Evolutionary conservation across 2,797 vertebrate species (phyloP).

Genomic region (Distichodus sexfasciatus): DNA sequence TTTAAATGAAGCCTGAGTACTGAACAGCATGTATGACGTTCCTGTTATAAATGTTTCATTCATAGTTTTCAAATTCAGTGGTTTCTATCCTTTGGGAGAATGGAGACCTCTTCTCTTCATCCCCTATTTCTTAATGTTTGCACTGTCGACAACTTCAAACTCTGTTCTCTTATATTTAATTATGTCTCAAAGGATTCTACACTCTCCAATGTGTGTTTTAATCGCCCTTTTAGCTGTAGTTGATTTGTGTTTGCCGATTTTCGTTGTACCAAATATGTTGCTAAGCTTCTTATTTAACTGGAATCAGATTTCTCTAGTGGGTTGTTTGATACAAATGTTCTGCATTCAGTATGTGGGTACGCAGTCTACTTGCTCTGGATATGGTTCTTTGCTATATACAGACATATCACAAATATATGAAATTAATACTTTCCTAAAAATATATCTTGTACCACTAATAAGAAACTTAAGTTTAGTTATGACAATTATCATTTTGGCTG

Average conservation of each 20-base stretch:
- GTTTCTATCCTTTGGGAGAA: constrained; percentile 24
- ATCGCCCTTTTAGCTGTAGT: constrained; percentile 49
- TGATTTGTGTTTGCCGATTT: constrained; percentile 48
- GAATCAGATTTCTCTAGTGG: constrained; percentile 48
- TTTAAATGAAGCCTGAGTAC: too few relatives aligned
- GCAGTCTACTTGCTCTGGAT: constrained; percentile 62
- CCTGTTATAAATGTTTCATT: constrained; percentile 4
- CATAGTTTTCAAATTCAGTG: neutral
- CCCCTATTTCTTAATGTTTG: constrained; percentile 27
- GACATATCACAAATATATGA: constrained; percentile 38
- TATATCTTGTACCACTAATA: constrained; percentile 22
- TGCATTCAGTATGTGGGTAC: constrained; percentile 56
- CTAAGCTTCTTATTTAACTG: constrained; percentile 50
- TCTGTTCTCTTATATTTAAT: constrained; percentile 47
- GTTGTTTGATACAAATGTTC: constrained; percentile 58
- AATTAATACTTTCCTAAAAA: constrained; percentile 2
- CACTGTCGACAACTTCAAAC: constrained; percentile 48
- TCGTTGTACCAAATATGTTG: constrained; percentile 53
- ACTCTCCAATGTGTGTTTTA: constrained; percentile 47
- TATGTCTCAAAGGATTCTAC: constrained; percentile 36
- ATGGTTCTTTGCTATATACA: constrained; percentile 61
- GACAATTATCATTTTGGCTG: constrained; percentile 36
- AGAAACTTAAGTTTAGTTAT: constrained; percentile 37
- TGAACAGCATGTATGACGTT: neutral
- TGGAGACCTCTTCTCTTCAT: constrained; percentile 32